phyloP scores from a whole-genome alignment of 2,888 invertebrate species.

The Eilema sororculum region DNA sequence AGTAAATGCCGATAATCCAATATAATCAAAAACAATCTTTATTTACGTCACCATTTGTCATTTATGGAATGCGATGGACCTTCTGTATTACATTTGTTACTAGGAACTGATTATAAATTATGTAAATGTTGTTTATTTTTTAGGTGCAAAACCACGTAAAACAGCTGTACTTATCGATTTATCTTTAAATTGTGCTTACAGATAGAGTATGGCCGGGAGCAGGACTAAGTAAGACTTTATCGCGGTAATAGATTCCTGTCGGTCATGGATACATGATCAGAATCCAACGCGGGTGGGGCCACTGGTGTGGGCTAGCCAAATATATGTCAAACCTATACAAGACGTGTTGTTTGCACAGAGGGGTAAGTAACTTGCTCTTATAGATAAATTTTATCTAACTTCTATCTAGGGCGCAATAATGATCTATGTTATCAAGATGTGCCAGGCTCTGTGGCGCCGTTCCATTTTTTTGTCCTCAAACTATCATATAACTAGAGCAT shows the following conservation, averaged over 20 bases:
- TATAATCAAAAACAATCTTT: neutral
- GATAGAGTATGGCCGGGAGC: neutral
- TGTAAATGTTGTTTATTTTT: neutral
- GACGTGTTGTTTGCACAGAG: conserved; percentile 28
- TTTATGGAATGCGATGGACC: neutral
- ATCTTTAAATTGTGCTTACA: neutral
- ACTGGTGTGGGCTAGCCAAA: conserved; percentile 12
- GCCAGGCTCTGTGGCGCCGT: conserved; percentile 64
- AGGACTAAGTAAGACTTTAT: neutral
- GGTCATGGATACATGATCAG: neutral
- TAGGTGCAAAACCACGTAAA: neutral
- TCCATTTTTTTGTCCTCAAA: conserved; percentile 50
- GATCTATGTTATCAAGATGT: conserved; percentile 62
- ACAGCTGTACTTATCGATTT: neutral
- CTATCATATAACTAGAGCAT: conserved; percentile 38
- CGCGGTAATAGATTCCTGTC: neutral
- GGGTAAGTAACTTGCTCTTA: conserved; percentile 33
- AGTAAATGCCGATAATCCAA: neutral
- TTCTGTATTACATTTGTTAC: neutral
- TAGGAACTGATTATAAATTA: neutral
- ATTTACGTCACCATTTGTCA: neutral
- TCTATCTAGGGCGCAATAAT: conserved; percentile 62
- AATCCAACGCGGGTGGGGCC: neutral
- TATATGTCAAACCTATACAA: conserved; percentile 31
- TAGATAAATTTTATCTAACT: conserved; percentile 55